These are phyloP conservation scores for Eubasilissa regina DNA, from an alignment of 1,140 invertebrate genomes.

Conservation along the genomic window DNA sequence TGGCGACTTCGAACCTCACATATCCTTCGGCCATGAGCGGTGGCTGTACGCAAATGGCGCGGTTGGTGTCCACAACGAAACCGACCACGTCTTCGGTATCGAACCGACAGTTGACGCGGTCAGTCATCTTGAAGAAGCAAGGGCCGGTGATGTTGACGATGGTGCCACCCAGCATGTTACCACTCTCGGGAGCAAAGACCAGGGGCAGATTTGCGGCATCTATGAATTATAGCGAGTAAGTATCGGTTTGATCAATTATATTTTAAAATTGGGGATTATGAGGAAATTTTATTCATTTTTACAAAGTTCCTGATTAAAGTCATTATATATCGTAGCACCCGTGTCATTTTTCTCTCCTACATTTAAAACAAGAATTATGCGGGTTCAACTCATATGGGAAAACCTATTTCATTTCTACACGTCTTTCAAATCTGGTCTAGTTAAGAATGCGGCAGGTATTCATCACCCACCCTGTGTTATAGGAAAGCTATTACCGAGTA, in stretches of 20 bases:
- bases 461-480: too few species aligned
- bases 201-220: slow-evolving; percentile 85
- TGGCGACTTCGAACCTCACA: slow-evolving; percentile 88
- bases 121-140: slow-evolving; percentile 81
- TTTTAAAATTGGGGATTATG: too few species aligned
- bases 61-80: slow-evolving; percentile 82
- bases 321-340: too few species aligned
- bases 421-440: too few species aligned
- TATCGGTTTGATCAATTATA: too few species aligned
- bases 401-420: too few species aligned
- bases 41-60: slow-evolving; percentile 92
- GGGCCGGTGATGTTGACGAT: slow-evolving; percentile 96
- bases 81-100: slow-evolving; percentile 84
- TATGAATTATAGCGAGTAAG: slow-evolving; percentile 62
- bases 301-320: neutral
- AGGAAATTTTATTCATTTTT: neutral
- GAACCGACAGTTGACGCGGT: slow-evolving; percentile 86
- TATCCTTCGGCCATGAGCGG: slow-evolving; percentile 92
- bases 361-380: too few species aligned
- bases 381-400: too few species aligned
- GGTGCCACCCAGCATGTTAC: slow-evolving; percentile 95
- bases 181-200: slow-evolving; percentile 93
- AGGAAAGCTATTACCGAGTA: too few species aligned
- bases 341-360: too few species aligned
- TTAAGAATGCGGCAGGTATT: too few species aligned